Conservation (phyloP, 2,113 vertebrate genomes). For the Lutjanus erythropterus region DNA sequence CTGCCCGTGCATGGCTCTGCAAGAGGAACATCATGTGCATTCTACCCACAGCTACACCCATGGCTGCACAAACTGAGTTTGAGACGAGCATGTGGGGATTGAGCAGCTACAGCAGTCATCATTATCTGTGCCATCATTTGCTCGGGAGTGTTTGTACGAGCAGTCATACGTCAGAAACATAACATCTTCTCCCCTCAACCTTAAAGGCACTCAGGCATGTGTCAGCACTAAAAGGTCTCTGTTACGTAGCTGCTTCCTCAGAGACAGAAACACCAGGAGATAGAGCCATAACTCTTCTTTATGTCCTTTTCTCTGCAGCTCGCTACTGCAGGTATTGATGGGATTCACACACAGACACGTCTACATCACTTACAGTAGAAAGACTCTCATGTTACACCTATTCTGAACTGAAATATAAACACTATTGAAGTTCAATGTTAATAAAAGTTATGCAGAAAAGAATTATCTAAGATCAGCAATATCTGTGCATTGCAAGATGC, state of each 20-base stretch:
- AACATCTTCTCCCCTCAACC: constrained; percentile 59
- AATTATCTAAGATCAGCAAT: too few relatives aligned
- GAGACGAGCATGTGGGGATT: constrained; percentile 14
- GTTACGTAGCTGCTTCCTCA: constrained; percentile 57
- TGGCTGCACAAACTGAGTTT: constrained; percentile 26
- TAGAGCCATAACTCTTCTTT: constrained; percentile 73
- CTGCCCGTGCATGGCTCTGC: constrained; percentile 47
- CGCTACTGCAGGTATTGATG: constrained; percentile 35
- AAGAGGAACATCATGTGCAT: constrained; percentile 35
- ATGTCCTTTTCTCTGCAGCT: constrained; percentile 56
- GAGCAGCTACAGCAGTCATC: constrained; percentile 53
- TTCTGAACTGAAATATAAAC: not conserved
- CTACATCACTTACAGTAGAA: constrained; percentile 23
- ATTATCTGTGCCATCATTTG: constrained; percentile 62
- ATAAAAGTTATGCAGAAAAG: not conserved
- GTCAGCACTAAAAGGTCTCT: constrained; percentile 76
- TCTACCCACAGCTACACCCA: constrained; percentile 39
- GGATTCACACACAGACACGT: constrained; percentile 24
- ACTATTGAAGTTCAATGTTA: not conserved
- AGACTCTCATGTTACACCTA: not conserved
- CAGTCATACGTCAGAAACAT: constrained; percentile 63
- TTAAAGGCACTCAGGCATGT: constrained; percentile 71
- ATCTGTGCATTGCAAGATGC: too few relatives aligned
- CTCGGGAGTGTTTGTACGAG: constrained; percentile 65
- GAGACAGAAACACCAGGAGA: constrained; percentile 62